Base-by-base conservation (phyloP, 1,140 invertebrate species). In the Asobara japonica region DNA sequence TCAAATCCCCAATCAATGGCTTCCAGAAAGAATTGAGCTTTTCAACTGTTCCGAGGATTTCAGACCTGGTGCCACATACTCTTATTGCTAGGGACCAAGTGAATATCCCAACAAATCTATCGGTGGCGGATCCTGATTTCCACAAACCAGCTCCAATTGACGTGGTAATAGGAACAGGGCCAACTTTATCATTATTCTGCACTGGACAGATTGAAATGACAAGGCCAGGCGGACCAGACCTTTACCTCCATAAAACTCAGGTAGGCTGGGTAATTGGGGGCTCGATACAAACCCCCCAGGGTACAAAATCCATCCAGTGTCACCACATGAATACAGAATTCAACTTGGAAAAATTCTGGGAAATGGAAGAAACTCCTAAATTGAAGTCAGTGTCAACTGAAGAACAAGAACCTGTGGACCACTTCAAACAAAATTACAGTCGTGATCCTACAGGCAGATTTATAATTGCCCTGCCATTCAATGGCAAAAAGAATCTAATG, bases 271-370 rank as follows among this genome's bases (percentile, higher is more conserved):
- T 76, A 11, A 65, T 66, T 4, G 73, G 67, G 0, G 71, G 76
- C 11, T 1, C 38, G 6, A 45, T 45, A 22, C 18, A 45, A 45
- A n/a, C n/a, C 3, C n/a, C 8, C 3, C 41, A 45, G n/a, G 31
- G 31, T 18, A 18, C 22, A 1, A 51, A 18, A 18, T 22, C n/a
- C 7, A 60, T 45, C 61, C 36, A 65, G 13, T 20, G 69, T 7
- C 36, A 29, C 22, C 20, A 70, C 16, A 2, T 11, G 51, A 27
- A 41, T 7, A 16, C 18, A 18, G 10, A 56, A 5, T 16, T 22
- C 18, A 27, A 67, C 18, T 16, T 71, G n/a, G 22, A 27, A 1
- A 66, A 72, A 65, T 80, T 83, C 45, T 83, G 80, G 81, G 72
- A 81, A 67, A 8, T 81, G 2, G 83, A 83, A 61, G 71, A 78